Conservation (phyloP, 1,140 invertebrate genomes). For the Cydia pomonella region DNA sequence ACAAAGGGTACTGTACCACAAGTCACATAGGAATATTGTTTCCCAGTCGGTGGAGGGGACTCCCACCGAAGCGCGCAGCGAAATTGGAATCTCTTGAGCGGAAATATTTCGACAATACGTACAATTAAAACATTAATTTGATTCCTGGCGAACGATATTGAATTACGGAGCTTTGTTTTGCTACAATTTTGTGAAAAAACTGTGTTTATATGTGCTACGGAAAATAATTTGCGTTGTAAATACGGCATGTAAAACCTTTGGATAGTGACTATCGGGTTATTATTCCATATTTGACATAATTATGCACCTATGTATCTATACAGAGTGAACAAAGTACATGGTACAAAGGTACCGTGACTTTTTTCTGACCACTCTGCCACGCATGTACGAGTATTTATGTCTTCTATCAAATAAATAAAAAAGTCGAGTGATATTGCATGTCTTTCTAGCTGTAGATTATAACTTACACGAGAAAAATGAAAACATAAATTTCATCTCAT, state of each 20-base stretch:
- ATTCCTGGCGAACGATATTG: constrained; percentile 1
- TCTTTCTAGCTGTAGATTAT: too few species aligned
- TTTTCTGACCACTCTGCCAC: too few species aligned
- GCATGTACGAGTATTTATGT: too few species aligned
- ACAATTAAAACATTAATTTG: constrained; percentile 28
- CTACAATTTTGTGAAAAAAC: neutral
- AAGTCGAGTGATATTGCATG: too few species aligned
- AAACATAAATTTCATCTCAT: too few species aligned
- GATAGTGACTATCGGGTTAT: too few species aligned
- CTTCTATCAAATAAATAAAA: too few species aligned
- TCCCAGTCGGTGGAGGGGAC: neutral
- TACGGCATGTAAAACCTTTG: neutral
- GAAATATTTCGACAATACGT: constrained; percentile 14
- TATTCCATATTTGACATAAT: too few species aligned
- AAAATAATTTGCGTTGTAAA: neutral
- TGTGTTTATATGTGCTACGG: neutral
- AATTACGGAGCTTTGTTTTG: neutral
- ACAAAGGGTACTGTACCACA: neutral
- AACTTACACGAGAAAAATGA: too few species aligned
- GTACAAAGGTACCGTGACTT: too few species aligned
- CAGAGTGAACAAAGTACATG: too few species aligned
- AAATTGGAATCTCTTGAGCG: constrained; percentile 28
- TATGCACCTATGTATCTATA: too few species aligned
- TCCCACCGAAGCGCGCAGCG: neutral
- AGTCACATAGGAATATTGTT: constrained; percentile 30